Evolutionary conservation across 92 coral and sea anemone species (phyloP).

Genomic region (Epizoanthus fatuus): DNA sequence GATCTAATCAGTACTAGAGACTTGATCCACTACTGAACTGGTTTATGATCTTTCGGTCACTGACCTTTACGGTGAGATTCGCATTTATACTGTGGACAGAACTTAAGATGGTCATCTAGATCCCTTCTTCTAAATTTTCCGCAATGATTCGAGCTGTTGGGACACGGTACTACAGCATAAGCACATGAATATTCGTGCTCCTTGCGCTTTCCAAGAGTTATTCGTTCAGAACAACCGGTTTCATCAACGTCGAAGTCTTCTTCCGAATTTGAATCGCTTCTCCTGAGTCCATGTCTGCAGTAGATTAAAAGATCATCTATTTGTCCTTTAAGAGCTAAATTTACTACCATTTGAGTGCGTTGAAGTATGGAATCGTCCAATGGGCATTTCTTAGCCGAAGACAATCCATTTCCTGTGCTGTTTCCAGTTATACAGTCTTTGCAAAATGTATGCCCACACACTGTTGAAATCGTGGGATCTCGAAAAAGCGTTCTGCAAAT

Average conservation of each 20-base stretch:
- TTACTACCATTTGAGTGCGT: constrained; percentile 84
- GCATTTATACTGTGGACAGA: constrained; percentile 91
- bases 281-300: constrained; percentile 93
- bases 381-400: constrained; percentile 84
- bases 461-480: constrained; percentile 96
- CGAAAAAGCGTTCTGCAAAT: constrained; percentile 84
- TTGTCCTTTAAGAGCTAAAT: constrained; percentile 93
- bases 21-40: no score
- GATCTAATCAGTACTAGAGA: no score
- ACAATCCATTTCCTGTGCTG: constrained; percentile 59
- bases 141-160: constrained; percentile 99
- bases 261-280: constrained; percentile 97
- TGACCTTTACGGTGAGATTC: constrained; percentile 85
- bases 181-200: constrained; percentile 93
- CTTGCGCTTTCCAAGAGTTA: constrained; percentile 79
- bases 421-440: constrained; percentile 81
- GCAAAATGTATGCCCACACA: constrained; percentile 98
- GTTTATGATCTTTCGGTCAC: neutral
- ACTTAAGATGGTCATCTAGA: constrained; percentile 84
- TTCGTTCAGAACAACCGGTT: constrained; percentile 88
- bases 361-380: constrained; percentile 81
- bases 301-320: constrained; percentile 92
- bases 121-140: constrained; percentile 92
- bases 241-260: constrained; percentile 91
- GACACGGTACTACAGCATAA: constrained; percentile 92